Evolutionary conservation across 2,888 invertebrate species (phyloP).

Genomic region (Rotaria macrura): DNA sequence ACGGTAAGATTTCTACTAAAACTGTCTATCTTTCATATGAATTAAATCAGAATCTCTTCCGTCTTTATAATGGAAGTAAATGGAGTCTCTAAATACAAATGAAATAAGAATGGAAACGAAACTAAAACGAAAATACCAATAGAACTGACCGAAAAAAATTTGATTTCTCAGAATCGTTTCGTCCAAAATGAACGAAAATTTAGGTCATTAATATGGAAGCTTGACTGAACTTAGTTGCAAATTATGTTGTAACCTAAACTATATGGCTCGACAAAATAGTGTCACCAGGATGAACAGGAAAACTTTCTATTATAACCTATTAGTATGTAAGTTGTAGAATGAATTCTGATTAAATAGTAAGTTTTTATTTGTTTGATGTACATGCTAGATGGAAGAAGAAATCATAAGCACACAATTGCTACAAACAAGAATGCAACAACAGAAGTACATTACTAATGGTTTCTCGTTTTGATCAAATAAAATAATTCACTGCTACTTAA

Average conservation of each 20-base stretch:
- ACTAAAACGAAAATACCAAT: no score
- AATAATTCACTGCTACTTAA: neutral
- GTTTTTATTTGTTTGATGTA: neutral
- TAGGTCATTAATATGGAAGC: neutral
- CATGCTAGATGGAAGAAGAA: neutral
- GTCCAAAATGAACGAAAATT: conserved; percentile 62
- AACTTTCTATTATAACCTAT: conserved; percentile 32
- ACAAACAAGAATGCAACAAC: neutral
- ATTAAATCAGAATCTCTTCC: no score
- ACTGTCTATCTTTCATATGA: no score
- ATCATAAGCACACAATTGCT: neutral
- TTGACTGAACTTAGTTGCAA: neutral
- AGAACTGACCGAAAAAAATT: no score
- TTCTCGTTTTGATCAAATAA: neutral
- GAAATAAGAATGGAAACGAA: no score
- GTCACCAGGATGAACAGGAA: conserved; percentile 29
- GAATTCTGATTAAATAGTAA: no score
- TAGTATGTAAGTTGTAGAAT: neutral
- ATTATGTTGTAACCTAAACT: conserved; percentile 89
- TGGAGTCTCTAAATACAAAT: no score
- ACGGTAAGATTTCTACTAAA: no score
- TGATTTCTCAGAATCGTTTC: conserved; percentile 98
- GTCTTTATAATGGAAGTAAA: no score
- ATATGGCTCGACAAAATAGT: conserved; percentile 60
- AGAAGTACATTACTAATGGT: neutral